Conservation (phyloP, 2,888 invertebrate genomes). For the Perdita meconis region DNA sequence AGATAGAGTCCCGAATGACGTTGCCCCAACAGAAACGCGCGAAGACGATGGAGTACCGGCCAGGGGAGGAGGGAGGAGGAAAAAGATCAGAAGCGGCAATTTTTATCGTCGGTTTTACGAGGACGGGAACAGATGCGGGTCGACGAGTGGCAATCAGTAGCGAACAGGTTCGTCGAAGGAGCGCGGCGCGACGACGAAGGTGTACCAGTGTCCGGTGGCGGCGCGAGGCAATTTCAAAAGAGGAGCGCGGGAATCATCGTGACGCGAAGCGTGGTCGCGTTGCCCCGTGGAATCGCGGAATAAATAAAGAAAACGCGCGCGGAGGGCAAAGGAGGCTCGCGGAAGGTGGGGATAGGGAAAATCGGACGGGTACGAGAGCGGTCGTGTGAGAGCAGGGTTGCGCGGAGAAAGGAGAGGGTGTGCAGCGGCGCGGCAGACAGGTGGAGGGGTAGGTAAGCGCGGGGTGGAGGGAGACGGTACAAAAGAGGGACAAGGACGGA, state of each 20-base stretch:
- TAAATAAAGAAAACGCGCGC: constrained; percentile 80
- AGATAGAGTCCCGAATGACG: constrained; percentile 19
- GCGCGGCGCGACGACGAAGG: constrained; percentile 9
- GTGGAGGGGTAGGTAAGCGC: constrained; percentile 81
- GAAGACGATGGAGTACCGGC: background rate
- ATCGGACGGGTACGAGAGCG: constrained; percentile 64
- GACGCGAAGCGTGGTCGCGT: constrained; percentile 40
- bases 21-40: background rate
- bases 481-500: constrained; percentile 20
- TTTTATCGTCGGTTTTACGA: constrained; percentile 49
- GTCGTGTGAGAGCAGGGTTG: constrained; percentile 56
- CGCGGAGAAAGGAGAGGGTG: constrained; percentile 64
- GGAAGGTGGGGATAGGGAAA: constrained; percentile 72
- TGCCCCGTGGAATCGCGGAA: constrained; percentile 72
- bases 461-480: constrained; percentile 71
- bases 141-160: constrained; percentile 6
- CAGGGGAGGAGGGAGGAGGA: constrained; percentile 3
- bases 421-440: constrained; percentile 76
- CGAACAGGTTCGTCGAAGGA: constrained; percentile 10
- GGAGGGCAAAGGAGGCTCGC: constrained; percentile 68
- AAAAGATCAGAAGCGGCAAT: constrained; percentile 17
- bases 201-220: background rate
- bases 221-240: constrained; percentile 36
- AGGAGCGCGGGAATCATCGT: constrained; percentile 52
- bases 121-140: constrained; percentile 28